Conservation (phyloP, 2,888 invertebrate genomes). For the Lingula anatina region DNA sequence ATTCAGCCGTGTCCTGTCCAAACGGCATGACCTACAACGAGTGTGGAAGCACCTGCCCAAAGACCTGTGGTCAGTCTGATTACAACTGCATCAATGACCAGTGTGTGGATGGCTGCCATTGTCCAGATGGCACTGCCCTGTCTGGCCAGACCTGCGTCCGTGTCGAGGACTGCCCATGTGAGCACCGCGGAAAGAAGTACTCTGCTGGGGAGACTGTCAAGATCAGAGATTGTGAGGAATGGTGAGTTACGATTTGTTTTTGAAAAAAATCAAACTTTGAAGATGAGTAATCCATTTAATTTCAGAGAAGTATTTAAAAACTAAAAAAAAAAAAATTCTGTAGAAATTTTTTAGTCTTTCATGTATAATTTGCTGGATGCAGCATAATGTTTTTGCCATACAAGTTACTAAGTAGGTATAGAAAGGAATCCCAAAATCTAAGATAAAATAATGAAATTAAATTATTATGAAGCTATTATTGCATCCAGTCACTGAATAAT, state of each 20-base stretch:
- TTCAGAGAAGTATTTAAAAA: too few species aligned
- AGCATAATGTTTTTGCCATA: too few species aligned
- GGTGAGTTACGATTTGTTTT: conserved; percentile 20
- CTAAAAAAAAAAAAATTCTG: background rate
- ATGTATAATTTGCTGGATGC: too few species aligned
- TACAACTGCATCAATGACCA: conserved; percentile 48
- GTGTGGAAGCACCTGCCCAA: conserved; percentile 71
- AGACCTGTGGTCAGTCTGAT: conserved; percentile 62
- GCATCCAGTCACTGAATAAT: too few species aligned
- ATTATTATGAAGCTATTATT: too few species aligned
- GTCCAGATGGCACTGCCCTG: conserved; percentile 71
- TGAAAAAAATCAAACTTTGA: background rate
- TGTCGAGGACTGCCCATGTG: conserved; percentile 71
- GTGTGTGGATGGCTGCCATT: conserved; percentile 86
- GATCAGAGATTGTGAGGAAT: conserved; percentile 43
- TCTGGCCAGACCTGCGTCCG: conserved; percentile 75
- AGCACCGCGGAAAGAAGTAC: conserved; percentile 59
- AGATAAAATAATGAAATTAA: too few species aligned
- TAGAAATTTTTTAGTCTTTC: background rate
- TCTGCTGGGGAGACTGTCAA: conserved; percentile 22
- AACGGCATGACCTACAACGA: conserved; percentile 71
- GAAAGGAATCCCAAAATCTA: too few species aligned
- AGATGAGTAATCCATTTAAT: too few species aligned
- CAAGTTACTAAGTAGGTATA: too few species aligned
- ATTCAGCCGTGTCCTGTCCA: conserved; percentile 71